These are phyloP conservation scores for Galeopsomyia nigrocyanea DNA, from an alignment of 2,888 invertebrate species.

Conservation along the genomic window DNA sequence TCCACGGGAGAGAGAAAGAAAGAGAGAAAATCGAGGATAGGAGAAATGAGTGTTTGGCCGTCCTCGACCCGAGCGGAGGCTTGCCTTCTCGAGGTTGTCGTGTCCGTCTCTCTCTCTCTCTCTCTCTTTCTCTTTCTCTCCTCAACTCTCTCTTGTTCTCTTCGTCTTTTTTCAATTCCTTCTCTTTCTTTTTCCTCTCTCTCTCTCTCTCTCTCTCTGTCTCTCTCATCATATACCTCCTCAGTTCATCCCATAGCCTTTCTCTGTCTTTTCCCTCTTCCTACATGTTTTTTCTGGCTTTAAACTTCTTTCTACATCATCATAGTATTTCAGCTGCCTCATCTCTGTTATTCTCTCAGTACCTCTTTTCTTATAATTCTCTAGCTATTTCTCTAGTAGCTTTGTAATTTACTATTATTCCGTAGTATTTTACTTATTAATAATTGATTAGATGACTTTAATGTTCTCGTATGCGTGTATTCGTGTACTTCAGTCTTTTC, in stretches of 20 bases:
- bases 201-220: constrained; percentile 18
- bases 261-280: constrained; percentile 20
- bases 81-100: constrained; percentile 56
- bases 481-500: too few relatives aligned
- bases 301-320: constrained; percentile 17
- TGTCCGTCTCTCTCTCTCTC: constrained; percentile 49
- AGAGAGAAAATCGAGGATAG: constrained; percentile 10
- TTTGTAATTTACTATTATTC: constrained; percentile 1
- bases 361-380: background rate
- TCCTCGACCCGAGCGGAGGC: constrained; percentile 59
- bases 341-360: constrained; percentile 15
- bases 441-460: background rate
- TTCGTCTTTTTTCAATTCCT: constrained; percentile 2
- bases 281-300: constrained; percentile 21
- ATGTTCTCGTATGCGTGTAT: too few relatives aligned
- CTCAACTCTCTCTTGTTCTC: background rate
- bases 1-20: constrained; percentile 7
- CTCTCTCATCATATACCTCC: constrained; percentile 10
- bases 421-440: background rate
- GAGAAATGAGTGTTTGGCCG: constrained; percentile 48
- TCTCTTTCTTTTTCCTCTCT: constrained; percentile 16
- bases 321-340: background rate
- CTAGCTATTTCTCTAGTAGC: background rate
- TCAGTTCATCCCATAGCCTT: background rate
- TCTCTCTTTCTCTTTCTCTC: constrained; percentile 18